phyloP scores from a whole-genome alignment of 92 coral and sea anemone species.

The Galaxea fascicularis region DNA sequence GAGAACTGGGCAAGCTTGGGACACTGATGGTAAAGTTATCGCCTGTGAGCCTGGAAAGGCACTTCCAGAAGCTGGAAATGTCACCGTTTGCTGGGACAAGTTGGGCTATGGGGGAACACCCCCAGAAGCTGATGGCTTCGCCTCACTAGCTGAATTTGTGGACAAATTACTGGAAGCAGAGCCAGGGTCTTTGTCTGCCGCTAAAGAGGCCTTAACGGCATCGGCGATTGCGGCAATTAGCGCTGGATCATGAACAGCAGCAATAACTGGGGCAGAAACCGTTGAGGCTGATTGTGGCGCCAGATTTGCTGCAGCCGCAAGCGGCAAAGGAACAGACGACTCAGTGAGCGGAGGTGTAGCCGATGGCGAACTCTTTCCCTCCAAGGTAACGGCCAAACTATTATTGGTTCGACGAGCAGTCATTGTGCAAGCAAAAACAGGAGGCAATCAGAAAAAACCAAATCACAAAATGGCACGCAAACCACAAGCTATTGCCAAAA shows the following conservation, averaged over 20 bases:
- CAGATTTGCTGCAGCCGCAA: not conserved
- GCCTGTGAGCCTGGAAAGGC: constrained; percentile 3
- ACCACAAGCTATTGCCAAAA: constrained; percentile 14
- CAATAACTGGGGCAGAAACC: not conserved
- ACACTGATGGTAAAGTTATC: not conserved
- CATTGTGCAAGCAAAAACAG: not conserved
- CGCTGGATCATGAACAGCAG: not conserved
- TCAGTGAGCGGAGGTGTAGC: not conserved
- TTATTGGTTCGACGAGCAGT: constrained; percentile 11
- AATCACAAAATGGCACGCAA: constrained; percentile 22
- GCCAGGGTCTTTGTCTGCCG: not conserved
- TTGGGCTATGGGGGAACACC: not conserved
- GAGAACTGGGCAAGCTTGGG: not conserved
- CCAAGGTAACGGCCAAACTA: constrained; percentile 11
- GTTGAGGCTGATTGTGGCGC: constrained; percentile 7
- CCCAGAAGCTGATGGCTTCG: not conserved
- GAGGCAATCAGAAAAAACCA: not conserved
- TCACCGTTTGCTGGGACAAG: constrained; percentile 5
- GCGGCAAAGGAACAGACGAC: not conserved
- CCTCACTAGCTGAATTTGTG: not conserved
- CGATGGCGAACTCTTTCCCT: not conserved
- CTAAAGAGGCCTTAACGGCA: constrained; percentile 1
- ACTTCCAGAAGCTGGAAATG: constrained; percentile 6
- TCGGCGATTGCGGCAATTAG: not conserved
- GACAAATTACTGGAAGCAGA: not conserved